Percentiles rank a stretch among this genome's conserved stretches.
Conservation (phyloP, 2,797 vertebrate species). For the Echiichthys vipera region DNA sequence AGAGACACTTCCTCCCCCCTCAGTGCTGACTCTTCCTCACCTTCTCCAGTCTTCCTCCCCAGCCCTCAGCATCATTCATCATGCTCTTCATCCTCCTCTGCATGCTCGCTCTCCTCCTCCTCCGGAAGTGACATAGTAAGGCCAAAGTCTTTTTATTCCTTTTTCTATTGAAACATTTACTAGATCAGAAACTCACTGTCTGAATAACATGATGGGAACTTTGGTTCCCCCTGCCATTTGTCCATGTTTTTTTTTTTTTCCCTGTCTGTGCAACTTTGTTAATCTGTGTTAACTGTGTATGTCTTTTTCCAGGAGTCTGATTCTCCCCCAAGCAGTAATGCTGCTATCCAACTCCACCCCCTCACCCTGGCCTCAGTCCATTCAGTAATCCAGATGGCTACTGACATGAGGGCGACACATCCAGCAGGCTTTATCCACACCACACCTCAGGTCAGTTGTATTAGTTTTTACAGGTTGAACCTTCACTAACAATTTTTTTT, state of each 20-base stretch:
- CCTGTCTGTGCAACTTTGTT: background rate
- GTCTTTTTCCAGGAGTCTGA: slow-evolving; percentile 73
- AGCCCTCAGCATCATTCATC: slow-evolving; percentile 87
- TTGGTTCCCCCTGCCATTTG: background rate
- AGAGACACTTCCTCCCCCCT: slow-evolving; percentile 87
- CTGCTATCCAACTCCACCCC: slow-evolving; percentile 64
- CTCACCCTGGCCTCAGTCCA: slow-evolving; percentile 66
- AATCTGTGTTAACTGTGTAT: background rate
- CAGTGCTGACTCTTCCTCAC: slow-evolving; percentile 87
- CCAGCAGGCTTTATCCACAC: slow-evolving; percentile 68
- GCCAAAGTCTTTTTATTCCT: background rate
- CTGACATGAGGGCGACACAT: slow-evolving; percentile 67
- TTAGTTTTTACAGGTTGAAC: background rate
- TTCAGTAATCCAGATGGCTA: slow-evolving; percentile 73
- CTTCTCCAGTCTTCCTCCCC: slow-evolving; percentile 90
- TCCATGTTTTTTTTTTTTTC: background rate
- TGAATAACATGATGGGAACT: background rate
- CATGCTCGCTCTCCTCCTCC: slow-evolving; percentile 90
- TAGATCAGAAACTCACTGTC: background rate
- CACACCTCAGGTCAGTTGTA: slow-evolving; percentile 61
- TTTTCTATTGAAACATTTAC: background rate
- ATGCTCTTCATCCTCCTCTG: slow-evolving; percentile 84
- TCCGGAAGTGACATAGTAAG: slow-evolving; percentile 93
- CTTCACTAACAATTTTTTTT: background rate
- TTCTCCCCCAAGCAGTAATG: slow-evolving; percentile 61